Evolutionary conservation across 1,140 invertebrate genomes (phyloP).

Genomic region (Tigriopus japonicus): DNA sequence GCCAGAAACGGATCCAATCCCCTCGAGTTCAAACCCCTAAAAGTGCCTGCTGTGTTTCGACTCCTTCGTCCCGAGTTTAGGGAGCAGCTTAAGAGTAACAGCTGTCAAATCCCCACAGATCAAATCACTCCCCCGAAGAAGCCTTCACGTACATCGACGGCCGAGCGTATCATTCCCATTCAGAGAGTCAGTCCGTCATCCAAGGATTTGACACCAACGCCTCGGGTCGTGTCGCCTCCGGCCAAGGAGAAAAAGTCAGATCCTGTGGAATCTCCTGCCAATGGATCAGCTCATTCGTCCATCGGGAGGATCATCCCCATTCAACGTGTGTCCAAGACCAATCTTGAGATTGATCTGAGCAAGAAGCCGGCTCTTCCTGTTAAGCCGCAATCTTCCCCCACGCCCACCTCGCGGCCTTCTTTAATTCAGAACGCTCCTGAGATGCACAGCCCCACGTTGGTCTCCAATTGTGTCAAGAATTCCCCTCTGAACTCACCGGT

Average conservation of each 20-base stretch:
- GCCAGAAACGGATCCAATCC: background rate
- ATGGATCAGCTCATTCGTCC: no score
- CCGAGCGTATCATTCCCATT: conserved; percentile 9
- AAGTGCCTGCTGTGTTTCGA: conserved; percentile 37
- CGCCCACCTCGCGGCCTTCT: background rate
- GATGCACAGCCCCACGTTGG: background rate
- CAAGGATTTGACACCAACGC: background rate
- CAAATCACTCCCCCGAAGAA: background rate
- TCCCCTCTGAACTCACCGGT: background rate
- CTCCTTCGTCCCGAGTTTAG: conserved; percentile 62
- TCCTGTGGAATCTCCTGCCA: background rate
- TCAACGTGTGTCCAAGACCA: background rate
- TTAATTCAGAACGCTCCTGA: background rate
- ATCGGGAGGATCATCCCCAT: no score
- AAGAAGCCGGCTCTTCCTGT: background rate
- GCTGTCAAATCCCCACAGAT: conserved; percentile 5
- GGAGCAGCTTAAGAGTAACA: conserved; percentile 37
- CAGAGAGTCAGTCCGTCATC: background rate
- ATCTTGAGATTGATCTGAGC: no score
- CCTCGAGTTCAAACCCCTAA: background rate
- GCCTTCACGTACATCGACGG: no score
- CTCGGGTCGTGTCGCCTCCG: background rate
- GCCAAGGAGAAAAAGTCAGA: background rate
- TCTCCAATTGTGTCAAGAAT: background rate
- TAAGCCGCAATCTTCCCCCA: background rate